These are phyloP conservation scores for Boloria selene DNA, from an alignment of 2,888 invertebrate species.

Conservation along the genomic window DNA sequence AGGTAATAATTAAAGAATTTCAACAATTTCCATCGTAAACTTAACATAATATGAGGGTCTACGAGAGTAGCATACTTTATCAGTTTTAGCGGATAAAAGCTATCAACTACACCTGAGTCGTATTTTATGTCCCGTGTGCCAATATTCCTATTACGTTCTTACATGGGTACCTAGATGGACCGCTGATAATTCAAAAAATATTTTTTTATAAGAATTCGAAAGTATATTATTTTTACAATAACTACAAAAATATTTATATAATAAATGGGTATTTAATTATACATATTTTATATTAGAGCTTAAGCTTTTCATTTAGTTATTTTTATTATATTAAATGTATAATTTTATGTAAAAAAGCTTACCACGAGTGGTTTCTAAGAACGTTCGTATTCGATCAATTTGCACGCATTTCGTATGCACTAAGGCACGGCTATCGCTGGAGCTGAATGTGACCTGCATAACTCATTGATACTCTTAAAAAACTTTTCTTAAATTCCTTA, in stretches of 20 bases:
- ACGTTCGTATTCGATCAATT: conserved; percentile 73
- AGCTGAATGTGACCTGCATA: conserved; percentile 67
- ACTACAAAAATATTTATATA: too few relatives aligned
- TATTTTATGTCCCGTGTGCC: conserved; percentile 76
- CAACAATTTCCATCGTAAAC: conserved; percentile 54
- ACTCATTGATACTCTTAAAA: conserved; percentile 53
- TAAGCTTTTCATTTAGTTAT: too few relatives aligned
- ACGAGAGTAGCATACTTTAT: conserved; percentile 69
- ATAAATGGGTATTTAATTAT: too few relatives aligned
- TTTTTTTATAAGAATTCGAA: neutral
- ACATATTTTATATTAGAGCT: too few relatives aligned
- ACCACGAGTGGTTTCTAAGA: conserved; percentile 42
- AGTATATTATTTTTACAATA: neutral
- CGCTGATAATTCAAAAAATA: conserved; percentile 46
- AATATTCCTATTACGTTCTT: conserved; percentile 63
- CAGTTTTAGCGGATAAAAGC: conserved; percentile 77
- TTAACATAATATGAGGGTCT: conserved; percentile 57
- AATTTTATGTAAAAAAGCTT: conserved; percentile 16
- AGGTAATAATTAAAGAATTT: conserved; percentile 2
- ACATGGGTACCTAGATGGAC: conserved; percentile 44
- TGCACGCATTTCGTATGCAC: conserved; percentile 69
- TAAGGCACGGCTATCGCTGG: conserved; percentile 63
- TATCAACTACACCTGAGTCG: conserved; percentile 78
- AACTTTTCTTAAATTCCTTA: conserved; percentile 3
- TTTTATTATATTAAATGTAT: neutral